Conservation (phyloP, 2,797 vertebrate species). For the Synaphobranchus kaupii region DNA sequence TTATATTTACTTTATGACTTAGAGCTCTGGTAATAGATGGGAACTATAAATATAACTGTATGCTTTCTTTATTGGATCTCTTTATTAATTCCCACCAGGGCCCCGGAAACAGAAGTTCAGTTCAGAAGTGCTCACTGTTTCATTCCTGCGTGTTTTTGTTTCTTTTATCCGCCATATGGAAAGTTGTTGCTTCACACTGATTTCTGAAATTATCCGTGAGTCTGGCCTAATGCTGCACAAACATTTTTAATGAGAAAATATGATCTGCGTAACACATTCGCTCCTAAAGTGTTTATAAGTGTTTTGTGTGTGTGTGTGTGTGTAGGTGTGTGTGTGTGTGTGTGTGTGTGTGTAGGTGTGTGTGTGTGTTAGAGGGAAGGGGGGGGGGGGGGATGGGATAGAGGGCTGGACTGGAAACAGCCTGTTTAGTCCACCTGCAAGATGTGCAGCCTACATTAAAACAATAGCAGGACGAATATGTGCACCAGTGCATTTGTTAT, state of each 20-base stretch:
- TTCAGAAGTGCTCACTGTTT: neutral
- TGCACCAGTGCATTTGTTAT: conserved; percentile 70
- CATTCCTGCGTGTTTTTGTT: conserved; percentile 67
- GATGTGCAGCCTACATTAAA: conserved; percentile 67
- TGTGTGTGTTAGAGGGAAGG: conserved; percentile 5
- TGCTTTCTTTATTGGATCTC: conserved; percentile 82
- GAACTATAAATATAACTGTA: conserved; percentile 89
- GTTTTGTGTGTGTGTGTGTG: conserved; percentile 20
- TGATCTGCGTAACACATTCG: neutral
- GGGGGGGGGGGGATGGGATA: conserved; percentile 38
- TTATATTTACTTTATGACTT: conserved; percentile 99
- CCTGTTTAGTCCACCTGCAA: conserved; percentile 26
- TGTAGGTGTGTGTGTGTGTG: conserved; percentile 25
- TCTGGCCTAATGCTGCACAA: conserved; percentile 49
- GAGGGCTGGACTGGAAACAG: conserved; percentile 44
- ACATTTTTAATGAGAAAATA: conserved; percentile 64
- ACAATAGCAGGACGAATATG: conserved; percentile 71
- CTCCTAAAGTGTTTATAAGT: neutral
- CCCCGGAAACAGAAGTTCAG: conserved; percentile 28
- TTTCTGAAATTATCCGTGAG: conserved; percentile 56
- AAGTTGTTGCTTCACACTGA: conserved; percentile 79
- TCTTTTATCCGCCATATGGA: conserved; percentile 80
- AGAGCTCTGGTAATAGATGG: conserved; percentile 91
- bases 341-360: neutral
- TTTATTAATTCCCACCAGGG: conserved; percentile 79